Conservation (phyloP, 1,140 invertebrate genomes). For the Drosophila bifasciata region DNA sequence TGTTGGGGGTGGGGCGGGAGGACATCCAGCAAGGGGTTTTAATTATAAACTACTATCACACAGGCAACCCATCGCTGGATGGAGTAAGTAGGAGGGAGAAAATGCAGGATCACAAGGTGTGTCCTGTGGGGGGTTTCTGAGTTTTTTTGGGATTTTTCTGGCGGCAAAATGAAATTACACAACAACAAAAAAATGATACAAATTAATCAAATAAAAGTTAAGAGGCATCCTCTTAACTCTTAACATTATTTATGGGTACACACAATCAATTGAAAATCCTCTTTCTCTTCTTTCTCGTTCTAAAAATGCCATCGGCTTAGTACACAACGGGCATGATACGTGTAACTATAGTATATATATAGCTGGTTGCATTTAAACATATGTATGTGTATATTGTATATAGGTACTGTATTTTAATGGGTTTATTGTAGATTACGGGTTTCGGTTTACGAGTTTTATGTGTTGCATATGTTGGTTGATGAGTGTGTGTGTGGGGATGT, state of each 20-base stretch:
- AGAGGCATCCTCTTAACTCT: no score
- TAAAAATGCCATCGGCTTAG: constrained; percentile 24
- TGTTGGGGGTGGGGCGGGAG: no score
- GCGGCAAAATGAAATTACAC: constrained; percentile 57
- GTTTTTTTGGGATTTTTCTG: constrained; percentile 3
- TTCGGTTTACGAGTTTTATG: not conserved
- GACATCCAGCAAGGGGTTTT: constrained; percentile 59
- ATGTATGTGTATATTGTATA: constrained; percentile 8
- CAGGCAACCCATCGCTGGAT: constrained; percentile 76
- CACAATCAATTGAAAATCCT: constrained; percentile 44
- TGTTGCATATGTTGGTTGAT: constrained; percentile 14
- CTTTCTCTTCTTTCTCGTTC: constrained; percentile 2
- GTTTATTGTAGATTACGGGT: not conserved
- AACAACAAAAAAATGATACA: constrained; percentile 58
- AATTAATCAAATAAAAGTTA: constrained; percentile 51
- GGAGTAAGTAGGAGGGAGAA: constrained; percentile 1
- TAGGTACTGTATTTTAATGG: constrained; percentile 13
- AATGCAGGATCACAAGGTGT: not conserved
- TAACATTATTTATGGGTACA: no score
- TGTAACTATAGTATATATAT: no score
- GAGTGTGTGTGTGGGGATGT: constrained; percentile 1
- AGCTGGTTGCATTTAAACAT: constrained; percentile 2
- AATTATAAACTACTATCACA: constrained; percentile 84
- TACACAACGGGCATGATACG: constrained; percentile 6
- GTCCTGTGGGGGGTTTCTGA: constrained; percentile 1